Conservation (phyloP, 1,140 invertebrate species). For the Gonatopus flavifemur region DNA sequence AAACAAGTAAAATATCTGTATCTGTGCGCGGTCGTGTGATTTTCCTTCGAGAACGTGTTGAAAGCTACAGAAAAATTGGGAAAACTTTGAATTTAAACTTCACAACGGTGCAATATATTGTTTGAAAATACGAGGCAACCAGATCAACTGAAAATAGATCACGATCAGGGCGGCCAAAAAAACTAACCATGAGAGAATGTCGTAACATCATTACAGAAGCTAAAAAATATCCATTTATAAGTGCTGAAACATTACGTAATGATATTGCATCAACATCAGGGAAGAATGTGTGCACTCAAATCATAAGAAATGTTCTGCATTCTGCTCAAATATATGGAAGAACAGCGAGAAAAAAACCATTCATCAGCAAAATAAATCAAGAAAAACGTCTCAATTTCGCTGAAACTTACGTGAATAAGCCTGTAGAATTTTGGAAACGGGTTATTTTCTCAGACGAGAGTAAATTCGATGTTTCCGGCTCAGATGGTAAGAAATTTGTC, state of each 20-base stretch:
- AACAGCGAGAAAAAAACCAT: constrained; percentile 9
- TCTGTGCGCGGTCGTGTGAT: constrained; percentile 4
- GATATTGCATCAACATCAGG: background rate
- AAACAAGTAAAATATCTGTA: background rate
- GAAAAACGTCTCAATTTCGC: background rate
- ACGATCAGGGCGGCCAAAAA: constrained; percentile 3
- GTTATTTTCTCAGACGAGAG: constrained; percentile 20
- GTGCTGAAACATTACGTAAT: background rate
- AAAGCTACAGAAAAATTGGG: constrained; percentile 8
- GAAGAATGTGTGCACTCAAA: constrained; percentile 6
- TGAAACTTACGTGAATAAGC: constrained; percentile 4
- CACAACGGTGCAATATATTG: background rate
- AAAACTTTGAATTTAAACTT: constrained; percentile 5
- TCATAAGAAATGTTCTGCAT: constrained; percentile 17
- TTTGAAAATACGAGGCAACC: too few relatives aligned
- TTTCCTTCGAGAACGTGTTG: constrained; percentile 5
- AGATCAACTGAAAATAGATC: constrained; percentile 7
- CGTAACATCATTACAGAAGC: background rate
- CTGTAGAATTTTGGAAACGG: constrained; percentile 15
- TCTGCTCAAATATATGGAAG: constrained; percentile 5
- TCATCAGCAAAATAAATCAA: constrained; percentile 5
- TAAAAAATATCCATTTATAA: background rate
- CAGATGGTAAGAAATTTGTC: constrained; percentile 7
- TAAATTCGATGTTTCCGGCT: constrained; percentile 4
- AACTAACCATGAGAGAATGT: background rate